Percentiles rank a stretch among this genome's conserved stretches.
These are phyloP conservation scores for Euborellia annulipes DNA, from an alignment of 1,140 invertebrate genomes.

Conservation along the genomic window DNA sequence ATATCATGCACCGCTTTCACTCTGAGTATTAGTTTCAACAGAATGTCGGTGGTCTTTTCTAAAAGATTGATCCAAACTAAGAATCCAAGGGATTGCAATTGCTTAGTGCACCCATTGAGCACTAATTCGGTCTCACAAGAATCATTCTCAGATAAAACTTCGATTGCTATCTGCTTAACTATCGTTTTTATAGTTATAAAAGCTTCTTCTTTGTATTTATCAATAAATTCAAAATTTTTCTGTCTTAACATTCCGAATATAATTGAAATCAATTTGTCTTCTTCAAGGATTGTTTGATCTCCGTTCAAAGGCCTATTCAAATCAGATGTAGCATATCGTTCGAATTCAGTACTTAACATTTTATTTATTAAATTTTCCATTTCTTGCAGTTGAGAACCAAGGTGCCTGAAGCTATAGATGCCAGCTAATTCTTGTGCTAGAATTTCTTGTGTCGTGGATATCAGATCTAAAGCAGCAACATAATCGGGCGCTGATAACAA, in stretches of 20 bases:
- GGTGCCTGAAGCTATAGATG: conserved; percentile 82
- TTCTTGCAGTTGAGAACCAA: conserved; percentile 88
- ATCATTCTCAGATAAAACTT: conserved; percentile 53
- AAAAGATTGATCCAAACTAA: conserved; percentile 67
- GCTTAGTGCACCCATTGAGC: conserved; percentile 38
- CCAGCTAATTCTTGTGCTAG: conserved; percentile 75
- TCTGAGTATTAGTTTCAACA: conserved; percentile 43
- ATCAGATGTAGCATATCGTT: conserved; percentile 78
- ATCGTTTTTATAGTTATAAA: conserved; percentile 74
- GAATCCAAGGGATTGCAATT: conserved; percentile 42
- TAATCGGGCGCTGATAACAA: conserved; percentile 91
- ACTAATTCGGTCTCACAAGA: conserved; percentile 39
- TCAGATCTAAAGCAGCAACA: conserved; percentile 92
- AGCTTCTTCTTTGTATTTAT: conserved; percentile 76
- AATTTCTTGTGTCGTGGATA: conserved; percentile 91
- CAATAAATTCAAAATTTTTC: conserved; percentile 74
- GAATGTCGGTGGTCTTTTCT: conserved; percentile 50
- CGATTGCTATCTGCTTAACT: conserved; percentile 73
- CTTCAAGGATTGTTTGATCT: conserved; percentile 47
- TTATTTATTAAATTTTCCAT: conserved; percentile 92
- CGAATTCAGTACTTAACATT: conserved; percentile 92
- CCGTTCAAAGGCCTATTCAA: conserved; percentile 66
- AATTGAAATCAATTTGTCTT: conserved; percentile 72
- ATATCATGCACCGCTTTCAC: conserved; percentile 56
- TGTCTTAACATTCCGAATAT: conserved; percentile 76